Base-by-base conservation (phyloP, 2,888 invertebrate species). In the Drosophila emarginata region DNA sequence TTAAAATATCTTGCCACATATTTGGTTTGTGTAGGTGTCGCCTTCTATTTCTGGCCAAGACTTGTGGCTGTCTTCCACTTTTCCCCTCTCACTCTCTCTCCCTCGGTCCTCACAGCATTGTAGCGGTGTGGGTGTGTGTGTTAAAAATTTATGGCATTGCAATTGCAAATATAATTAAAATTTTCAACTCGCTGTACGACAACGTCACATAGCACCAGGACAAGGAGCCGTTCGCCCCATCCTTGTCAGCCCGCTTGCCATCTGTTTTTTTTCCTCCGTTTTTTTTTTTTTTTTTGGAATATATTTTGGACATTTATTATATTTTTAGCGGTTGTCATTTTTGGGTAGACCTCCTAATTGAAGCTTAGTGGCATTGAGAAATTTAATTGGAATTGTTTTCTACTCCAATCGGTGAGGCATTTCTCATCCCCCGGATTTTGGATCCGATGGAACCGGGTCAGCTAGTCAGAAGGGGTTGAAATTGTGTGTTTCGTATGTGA, bases 131-230 rank as follows among this genome's bases (percentile, higher is more conserved):
- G 11, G 45, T 52, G 62, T 69, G 57, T 72, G 61, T 59, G 64
- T 64, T 58, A 62, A 62, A 78, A 82, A 84, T 85, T 87, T 81
- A 84, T 81, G 78, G 85, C 85, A 87, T 85, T 87, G 87, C 87
- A 87, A 85, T 79, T 78, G 84, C 84, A 84, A 84, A 84, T 85
- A 87, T 87, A 84, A 84, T 84, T 84, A 84, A 87, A 84, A 87
- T 87, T 87, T 85, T 78, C 78, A 78, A 75, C 80, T 78, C 70
- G 64, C 71, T 76, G 18, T 45, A 45, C 45, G 18, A 11, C 45
- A 45, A 45, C 15, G 18, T 9, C 40, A 9, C 40, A 45, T 7
- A 45, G 18, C 40, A 15, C 15, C 40, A 45, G 45, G 21, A 45
- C 12, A 11, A 45, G 40, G 7, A 68, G 57, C 57, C 39, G 40